A percentile compares a stretch with the other conserved stretches of the same genome.
These are phyloP conservation scores for Acrocera orbiculus DNA, from an alignment of 2,888 invertebrate species.

Conservation along the genomic window DNA sequence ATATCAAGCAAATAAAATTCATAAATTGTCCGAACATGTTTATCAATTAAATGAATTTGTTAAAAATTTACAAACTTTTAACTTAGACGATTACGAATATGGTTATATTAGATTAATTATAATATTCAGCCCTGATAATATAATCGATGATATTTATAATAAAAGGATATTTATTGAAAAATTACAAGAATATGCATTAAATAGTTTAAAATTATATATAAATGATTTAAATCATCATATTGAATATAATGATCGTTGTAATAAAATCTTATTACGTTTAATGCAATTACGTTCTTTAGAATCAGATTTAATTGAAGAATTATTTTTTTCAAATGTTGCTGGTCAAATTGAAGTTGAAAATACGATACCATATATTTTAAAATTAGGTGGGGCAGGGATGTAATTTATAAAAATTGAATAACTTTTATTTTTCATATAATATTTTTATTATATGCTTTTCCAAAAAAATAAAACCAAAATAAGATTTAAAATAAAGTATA, in stretches of 20 bases:
- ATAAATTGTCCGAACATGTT: conserved; percentile 61
- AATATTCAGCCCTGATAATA: conserved; percentile 60
- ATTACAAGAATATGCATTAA: conserved; percentile 43
- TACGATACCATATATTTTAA: conserved; percentile 83
- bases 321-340: conserved; percentile 81
- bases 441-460: no score
- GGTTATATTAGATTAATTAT: conserved; percentile 73
- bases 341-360: conserved; percentile 90
- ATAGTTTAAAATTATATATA: conserved; percentile 36
- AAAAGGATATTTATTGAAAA: conserved; percentile 36
- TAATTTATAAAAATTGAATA: neutral
- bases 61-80: conserved; percentile 49
- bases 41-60: conserved; percentile 70
- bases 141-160: conserved; percentile 19
- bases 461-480: no score
- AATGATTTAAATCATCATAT: conserved; percentile 16
- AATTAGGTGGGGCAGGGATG: conserved; percentile 20
- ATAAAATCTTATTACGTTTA: conserved; percentile 37
- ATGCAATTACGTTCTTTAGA: conserved; percentile 55
- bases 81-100: conserved; percentile 68
- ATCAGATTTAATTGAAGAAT: conserved; percentile 65
- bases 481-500: no score
- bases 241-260: conserved; percentile 35
- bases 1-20: conserved; percentile 56
- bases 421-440: no score